Base-by-base conservation (phyloP, 2,797 vertebrate genomes). In the Acanthurus tractus region DNA sequence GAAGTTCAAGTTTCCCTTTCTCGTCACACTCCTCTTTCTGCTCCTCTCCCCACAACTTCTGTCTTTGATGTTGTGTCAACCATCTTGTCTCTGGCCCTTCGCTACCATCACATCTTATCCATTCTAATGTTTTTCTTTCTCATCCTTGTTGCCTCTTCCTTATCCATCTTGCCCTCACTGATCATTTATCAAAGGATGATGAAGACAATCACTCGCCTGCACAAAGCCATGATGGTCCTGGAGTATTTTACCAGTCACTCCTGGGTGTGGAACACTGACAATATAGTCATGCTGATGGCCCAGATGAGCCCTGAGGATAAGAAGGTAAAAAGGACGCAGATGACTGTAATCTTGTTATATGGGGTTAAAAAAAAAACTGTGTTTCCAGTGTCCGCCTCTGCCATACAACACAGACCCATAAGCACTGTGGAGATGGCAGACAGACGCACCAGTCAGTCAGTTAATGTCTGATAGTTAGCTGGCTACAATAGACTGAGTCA, bases 241-340 rank as follows among this genome's bases (percentile, higher is more conserved):
- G 98, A 99, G 88, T 99, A 99, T 89, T 99, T 99, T 86, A 98
- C 98, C 90, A 99, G 96, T 92, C 96, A 99, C 93, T 98, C 98
- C 65, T 99, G 98, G 98, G 96, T 95, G 79, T 99, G 98, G 98
- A 98, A 93, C 95, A 99, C 96, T 0, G 98, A 99, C 87, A 99
- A 99, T 84, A 76, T 98, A 58, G 92, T 94, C 89, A 97, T 97
- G 97, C 95, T 99, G 64, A 95, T 98, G 93, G 94, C 93, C 86
- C 96, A 98, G 78, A 94, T 99, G 81, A 96, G 91, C 78, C 90
- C 96, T 0, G 97, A 99, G 82, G 98, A 99, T 84, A 98, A 95
- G 94, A 99, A 97, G 96, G 98, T 96, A 94, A 64, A 89, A 45
- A 38, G 11, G 18, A 46, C 13, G 4, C 8, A 9, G 4, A 14